Evolutionary conservation across 1,140 invertebrate genomes (phyloP).

Genomic region (Drosophila prosaltans): DNA sequence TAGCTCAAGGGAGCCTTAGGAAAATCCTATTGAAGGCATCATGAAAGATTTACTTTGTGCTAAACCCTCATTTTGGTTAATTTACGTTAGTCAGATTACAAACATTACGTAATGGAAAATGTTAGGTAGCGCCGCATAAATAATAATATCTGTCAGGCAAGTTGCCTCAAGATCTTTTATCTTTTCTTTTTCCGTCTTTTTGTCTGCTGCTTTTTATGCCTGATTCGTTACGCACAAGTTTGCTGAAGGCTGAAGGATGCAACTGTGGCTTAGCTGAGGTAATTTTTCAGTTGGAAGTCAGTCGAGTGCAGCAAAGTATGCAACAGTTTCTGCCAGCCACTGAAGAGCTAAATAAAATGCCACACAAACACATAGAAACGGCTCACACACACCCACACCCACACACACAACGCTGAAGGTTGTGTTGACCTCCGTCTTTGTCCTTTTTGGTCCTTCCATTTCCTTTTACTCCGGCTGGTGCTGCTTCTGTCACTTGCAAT

Average conservation of each 20-base stretch:
- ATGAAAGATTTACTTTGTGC: too few relatives aligned
- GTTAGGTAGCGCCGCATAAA: constrained; percentile 43
- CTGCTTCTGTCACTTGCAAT: constrained; percentile 63
- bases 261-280: constrained; percentile 8
- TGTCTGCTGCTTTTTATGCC: constrained; percentile 48
- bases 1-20: not conserved
- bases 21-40: not conserved
- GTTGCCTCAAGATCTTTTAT: constrained; percentile 42
- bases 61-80: not conserved
- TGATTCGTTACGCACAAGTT: constrained; percentile 71
- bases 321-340: constrained; percentile 57
- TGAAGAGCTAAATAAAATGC: constrained; percentile 55
- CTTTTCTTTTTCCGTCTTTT: constrained; percentile 45
- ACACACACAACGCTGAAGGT: constrained; percentile 21
- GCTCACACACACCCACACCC: constrained; percentile 26
- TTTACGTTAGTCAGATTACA: not conserved
- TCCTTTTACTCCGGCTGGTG: not conserved
- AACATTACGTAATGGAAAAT: not conserved
- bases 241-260: constrained; percentile 12
- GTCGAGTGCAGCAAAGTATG: constrained; percentile 59
- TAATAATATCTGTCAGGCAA: constrained; percentile 71
- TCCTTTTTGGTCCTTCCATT: constrained; percentile 11
- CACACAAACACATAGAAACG: constrained; percentile 16
- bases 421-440: constrained; percentile 50
- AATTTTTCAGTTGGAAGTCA: constrained; percentile 34